A percentile compares a stretch with the other conserved stretches of the same genome.
phyloP scores from a whole-genome alignment of 2,888 invertebrate species.

The Agonum fuliginosum region DNA sequence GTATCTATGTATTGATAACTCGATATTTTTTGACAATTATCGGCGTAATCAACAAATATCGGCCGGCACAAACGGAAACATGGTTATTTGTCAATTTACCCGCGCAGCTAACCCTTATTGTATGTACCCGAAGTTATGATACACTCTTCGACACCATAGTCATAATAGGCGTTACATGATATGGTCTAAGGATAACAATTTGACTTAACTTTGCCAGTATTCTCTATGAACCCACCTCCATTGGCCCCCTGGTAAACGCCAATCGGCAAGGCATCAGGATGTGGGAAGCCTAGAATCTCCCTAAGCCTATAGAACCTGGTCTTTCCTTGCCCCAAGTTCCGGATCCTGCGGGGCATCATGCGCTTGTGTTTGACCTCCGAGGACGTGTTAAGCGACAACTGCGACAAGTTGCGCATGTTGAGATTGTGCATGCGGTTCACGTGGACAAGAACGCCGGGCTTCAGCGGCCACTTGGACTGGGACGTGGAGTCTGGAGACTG shows the following conservation, averaged over 20 bases:
- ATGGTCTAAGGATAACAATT: no score
- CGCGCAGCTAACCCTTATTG: no score
- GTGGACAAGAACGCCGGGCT: conserved; percentile 91
- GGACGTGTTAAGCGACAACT: conserved; percentile 65
- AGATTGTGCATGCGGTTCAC: conserved; percentile 88
- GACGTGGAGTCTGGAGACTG: conserved; percentile 68
- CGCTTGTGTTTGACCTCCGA: conserved; percentile 61
- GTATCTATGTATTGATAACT: no score
- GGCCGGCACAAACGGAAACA: no score
- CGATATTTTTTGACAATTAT: no score
- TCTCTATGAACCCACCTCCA: conserved; percentile 72
- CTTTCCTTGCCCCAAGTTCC: conserved; percentile 68
- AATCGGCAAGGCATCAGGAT: conserved; percentile 70
- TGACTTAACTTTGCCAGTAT: neutral
- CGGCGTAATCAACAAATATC: no score
- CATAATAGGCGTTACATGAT: no score
- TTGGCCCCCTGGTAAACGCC: conserved; percentile 73
- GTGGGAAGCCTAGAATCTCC: conserved; percentile 68
- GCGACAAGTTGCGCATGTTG: conserved; percentile 66
- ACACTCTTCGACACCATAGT: no score
- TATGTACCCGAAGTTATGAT: no score
- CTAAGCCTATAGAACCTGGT: conserved; percentile 69
- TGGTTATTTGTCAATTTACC: no score
- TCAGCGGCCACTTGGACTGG: conserved; percentile 86
- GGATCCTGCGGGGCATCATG: conserved; percentile 65